These are phyloP conservation scores for Dreissena rostriformis DNA, from an alignment of 1,140 invertebrate genomes.

Conservation along the genomic window DNA sequence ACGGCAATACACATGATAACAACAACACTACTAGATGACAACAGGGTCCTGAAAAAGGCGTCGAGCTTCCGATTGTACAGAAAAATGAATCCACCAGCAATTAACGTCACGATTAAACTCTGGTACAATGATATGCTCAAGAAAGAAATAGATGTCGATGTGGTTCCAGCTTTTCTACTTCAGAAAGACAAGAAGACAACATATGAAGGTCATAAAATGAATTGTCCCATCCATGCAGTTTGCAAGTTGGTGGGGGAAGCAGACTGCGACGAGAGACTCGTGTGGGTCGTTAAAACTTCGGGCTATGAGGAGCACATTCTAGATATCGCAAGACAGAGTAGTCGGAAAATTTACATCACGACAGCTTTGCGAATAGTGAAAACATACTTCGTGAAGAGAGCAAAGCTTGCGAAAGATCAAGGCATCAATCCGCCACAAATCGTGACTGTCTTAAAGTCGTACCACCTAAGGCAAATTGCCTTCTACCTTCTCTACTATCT, in stretches of 20 bases:
- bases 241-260: constrained; percentile 20
- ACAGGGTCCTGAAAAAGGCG: neutral
- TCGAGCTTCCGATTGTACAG: neutral
- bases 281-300: constrained; percentile 28
- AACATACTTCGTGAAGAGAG: constrained; percentile 14
- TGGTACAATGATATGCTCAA: neutral
- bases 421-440: constrained; percentile 14
- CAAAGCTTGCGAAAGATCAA: neutral
- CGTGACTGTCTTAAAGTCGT: constrained; percentile 31
- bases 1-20: neutral
- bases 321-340: constrained; percentile 23
- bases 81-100: constrained; percentile 32
- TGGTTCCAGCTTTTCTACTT: constrained; percentile 24
- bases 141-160: constrained; percentile 30
- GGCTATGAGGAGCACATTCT: constrained; percentile 51
- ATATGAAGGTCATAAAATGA: neutral
- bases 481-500: constrained; percentile 32
- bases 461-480: constrained; percentile 33
- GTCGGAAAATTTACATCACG: constrained; percentile 21
- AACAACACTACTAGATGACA: neutral
- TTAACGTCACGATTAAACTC: constrained; percentile 16
- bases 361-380: constrained; percentile 44
- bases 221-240: constrained; percentile 15
- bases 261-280: neutral
- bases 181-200: neutral